A percentile compares a stretch with the other conserved stretches of the same genome.
phyloP scores from a whole-genome alignment of 2,888 invertebrate species.

The Tenodera sinensis region DNA sequence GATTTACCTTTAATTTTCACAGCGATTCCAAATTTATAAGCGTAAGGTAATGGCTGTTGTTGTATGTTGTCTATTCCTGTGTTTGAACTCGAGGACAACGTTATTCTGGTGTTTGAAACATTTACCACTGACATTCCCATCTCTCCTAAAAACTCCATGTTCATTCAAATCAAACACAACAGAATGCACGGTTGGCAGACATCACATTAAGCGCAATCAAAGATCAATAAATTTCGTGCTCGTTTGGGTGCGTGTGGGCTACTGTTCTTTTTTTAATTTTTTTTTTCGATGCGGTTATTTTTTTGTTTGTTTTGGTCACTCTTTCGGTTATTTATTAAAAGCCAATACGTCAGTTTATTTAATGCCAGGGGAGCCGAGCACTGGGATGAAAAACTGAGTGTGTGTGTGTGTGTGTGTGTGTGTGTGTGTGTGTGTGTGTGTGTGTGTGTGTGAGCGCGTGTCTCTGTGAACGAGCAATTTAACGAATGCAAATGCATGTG shows the following conservation, averaged over 20 bases:
- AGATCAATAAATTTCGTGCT: not conserved
- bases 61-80: not conserved
- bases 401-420: too few species aligned
- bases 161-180: not conserved
- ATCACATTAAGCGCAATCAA: not conserved
- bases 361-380: not conserved
- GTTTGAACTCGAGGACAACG: not conserved
- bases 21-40: too few species aligned
- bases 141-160: not conserved
- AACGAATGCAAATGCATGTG: slow-evolving; percentile 16
- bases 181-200: not conserved
- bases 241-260: not conserved
- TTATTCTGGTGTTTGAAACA: not conserved
- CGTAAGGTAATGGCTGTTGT: too few species aligned
- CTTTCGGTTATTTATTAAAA: slow-evolving; percentile 12
- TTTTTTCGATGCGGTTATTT: too few species aligned
- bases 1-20: too few species aligned
- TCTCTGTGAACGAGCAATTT: slow-evolving; percentile 5
- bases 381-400: not conserved
- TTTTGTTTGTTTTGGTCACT: not conserved
- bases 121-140: not conserved
- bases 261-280: not conserved
- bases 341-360: slow-evolving; percentile 2
- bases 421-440: too few species aligned
- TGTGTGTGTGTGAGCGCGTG: not conserved